Conservation (phyloP, 1,140 invertebrate genomes). For the Lucilia cuprina region DNA sequence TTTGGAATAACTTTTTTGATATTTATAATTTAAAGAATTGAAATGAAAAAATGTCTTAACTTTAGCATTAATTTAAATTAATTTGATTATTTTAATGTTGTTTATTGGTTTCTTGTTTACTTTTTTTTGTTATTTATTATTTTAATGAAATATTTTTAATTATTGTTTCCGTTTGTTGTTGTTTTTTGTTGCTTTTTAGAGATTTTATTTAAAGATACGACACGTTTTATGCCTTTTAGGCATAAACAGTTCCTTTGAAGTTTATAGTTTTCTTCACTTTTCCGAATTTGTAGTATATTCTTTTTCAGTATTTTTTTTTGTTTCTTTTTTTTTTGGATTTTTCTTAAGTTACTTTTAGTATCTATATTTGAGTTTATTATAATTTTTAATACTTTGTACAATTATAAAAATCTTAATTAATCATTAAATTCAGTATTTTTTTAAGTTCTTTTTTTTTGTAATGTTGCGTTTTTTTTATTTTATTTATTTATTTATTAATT, state of each 20-base stretch:
- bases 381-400: slow-evolving; percentile 48
- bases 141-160: slow-evolving; percentile 34
- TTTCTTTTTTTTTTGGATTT: slow-evolving; percentile 47
- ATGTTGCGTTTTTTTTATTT: slow-evolving; percentile 37
- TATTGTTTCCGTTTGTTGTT: slow-evolving; percentile 40
- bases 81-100: slow-evolving; percentile 28
- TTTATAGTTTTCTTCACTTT: slow-evolving; percentile 14
- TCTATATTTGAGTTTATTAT: slow-evolving; percentile 45
- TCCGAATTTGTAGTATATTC: background rate
- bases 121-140: background rate
- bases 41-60: slow-evolving; percentile 25
- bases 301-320: slow-evolving; percentile 41
- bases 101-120: background rate
- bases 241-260: slow-evolving; percentile 11
- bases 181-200: slow-evolving; percentile 28
- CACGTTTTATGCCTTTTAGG: background rate
- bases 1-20: slow-evolving; percentile 33
- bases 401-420: slow-evolving; percentile 52
- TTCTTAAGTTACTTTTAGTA: slow-evolving; percentile 40
- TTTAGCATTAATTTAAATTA: slow-evolving; percentile 24
- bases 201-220: background rate
- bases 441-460: slow-evolving; percentile 45
- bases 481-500: slow-evolving; percentile 39
- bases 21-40: slow-evolving; percentile 38
- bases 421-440: slow-evolving; percentile 39